phyloP scores from a whole-genome alignment of 2,888 invertebrate genomes.

The Periphyllus acericola region DNA sequence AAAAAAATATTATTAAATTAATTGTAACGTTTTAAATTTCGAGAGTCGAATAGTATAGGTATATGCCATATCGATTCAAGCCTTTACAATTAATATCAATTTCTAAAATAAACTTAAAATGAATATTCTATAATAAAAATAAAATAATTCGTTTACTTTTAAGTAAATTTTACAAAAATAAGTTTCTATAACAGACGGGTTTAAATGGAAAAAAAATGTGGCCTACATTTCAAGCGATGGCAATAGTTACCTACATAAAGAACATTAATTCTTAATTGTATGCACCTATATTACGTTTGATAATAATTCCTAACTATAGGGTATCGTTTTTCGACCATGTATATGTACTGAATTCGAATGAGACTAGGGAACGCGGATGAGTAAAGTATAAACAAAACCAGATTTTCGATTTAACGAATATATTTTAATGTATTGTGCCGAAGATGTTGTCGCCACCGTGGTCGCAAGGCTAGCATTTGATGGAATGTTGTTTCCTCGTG shows the following conservation, averaged over 20 bases:
- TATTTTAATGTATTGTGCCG: conserved; percentile 49
- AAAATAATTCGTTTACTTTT: no score
- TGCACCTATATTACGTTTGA: neutral
- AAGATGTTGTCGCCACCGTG: conserved; percentile 54
- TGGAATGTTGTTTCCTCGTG: conserved; percentile 53
- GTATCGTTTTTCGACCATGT: neutral
- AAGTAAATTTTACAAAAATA: no score
- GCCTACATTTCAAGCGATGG: neutral
- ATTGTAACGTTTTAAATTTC: no score
- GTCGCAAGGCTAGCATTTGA: conserved; percentile 52
- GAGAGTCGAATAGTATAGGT: no score
- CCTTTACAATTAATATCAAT: no score
- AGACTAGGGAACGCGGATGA: neutral
- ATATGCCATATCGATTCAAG: no score
- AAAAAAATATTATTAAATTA: no score
- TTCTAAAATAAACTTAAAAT: no score
- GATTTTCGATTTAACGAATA: conserved; percentile 53
- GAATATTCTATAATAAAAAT: no score
- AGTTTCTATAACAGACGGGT: neutral
- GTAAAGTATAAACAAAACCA: conserved; percentile 24
- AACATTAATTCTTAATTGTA: neutral
- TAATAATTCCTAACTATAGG: neutral
- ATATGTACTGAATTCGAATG: neutral
- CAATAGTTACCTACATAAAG: no score
- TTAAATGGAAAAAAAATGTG: neutral